phyloP scores from a whole-genome alignment of 2,888 invertebrate genomes.

The Ptychoptera contaminata region DNA sequence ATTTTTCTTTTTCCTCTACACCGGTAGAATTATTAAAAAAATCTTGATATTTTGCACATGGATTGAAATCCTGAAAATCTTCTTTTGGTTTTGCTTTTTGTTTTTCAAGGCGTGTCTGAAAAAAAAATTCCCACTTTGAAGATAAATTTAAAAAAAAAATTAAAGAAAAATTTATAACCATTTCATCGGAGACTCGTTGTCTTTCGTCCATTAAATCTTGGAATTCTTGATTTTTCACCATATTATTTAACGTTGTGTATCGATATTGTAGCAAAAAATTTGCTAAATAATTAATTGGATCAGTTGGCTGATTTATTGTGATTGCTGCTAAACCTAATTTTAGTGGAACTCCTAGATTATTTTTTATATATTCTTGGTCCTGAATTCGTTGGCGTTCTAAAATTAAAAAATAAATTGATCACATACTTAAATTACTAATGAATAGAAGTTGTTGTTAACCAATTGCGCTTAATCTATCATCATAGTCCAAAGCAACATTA shows the following conservation, averaged over 20 bases:
- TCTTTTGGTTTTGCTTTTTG: neutral
- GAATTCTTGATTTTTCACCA: constrained; percentile 7
- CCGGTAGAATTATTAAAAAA: neutral
- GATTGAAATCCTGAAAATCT: neutral
- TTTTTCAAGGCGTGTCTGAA: neutral
- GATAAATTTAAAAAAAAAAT: too few relatives aligned
- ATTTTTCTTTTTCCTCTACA: too few relatives aligned
- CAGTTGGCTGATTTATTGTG: constrained; percentile 9
- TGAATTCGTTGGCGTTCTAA: neutral
- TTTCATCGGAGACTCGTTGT: neutral
- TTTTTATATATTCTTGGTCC: constrained; percentile 8
- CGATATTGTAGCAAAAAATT: constrained; percentile 12
- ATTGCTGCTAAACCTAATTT: constrained; percentile 10
- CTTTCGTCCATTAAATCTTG: constrained; percentile 9
- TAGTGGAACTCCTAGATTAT: constrained; percentile 7
- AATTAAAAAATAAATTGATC: neutral
- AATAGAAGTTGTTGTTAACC: neutral
- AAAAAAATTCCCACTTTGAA: too few relatives aligned
- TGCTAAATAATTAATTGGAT: constrained; percentile 12
- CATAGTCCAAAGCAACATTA: neutral
- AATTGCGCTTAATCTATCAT: too few relatives aligned
- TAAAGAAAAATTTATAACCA: neutral
- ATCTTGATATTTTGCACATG: neutral
- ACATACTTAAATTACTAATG: too few relatives aligned
- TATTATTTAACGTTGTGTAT: constrained; percentile 8